phyloP scores from a whole-genome alignment of 2,113 vertebrate species.

The Tyto alba region DNA sequence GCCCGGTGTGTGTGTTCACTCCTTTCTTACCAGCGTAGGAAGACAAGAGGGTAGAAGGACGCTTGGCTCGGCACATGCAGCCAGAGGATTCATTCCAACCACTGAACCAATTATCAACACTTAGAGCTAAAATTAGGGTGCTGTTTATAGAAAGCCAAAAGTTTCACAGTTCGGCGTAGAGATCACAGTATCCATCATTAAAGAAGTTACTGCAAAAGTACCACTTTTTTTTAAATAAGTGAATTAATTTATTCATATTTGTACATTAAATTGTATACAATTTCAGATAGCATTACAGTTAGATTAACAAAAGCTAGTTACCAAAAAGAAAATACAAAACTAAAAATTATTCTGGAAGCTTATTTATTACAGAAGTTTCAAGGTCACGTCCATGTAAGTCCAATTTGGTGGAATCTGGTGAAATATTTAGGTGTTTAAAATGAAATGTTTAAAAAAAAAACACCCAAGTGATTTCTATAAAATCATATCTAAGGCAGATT shows the following conservation, averaged over 20 bases:
- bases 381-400: background rate
- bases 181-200: background rate
- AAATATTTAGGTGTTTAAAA: background rate
- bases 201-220: background rate
- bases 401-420: constrained; percentile 8
- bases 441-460: constrained; percentile 13
- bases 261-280: constrained; percentile 55
- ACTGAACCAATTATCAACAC: background rate
- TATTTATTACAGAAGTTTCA: constrained; percentile 14
- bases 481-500: constrained; percentile 59
- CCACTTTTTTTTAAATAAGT: constrained; percentile 21
- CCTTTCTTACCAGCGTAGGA: fast-evolving
- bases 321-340: constrained; percentile 67
- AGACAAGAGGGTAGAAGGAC: background rate
- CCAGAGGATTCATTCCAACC: background rate
- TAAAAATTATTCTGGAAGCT: constrained; percentile 43
- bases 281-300: constrained; percentile 18
- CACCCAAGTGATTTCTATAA: constrained; percentile 31
- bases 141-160: background rate
- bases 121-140: background rate
- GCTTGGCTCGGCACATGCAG: fast-evolving
- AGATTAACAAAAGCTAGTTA: constrained; percentile 64
- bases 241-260: constrained; percentile 58
- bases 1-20: background rate
- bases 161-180: background rate